phyloP scores from a whole-genome alignment of 30 jellyfish, hydroid and myxozoan species.

The Aurelia coerulea region DNA sequence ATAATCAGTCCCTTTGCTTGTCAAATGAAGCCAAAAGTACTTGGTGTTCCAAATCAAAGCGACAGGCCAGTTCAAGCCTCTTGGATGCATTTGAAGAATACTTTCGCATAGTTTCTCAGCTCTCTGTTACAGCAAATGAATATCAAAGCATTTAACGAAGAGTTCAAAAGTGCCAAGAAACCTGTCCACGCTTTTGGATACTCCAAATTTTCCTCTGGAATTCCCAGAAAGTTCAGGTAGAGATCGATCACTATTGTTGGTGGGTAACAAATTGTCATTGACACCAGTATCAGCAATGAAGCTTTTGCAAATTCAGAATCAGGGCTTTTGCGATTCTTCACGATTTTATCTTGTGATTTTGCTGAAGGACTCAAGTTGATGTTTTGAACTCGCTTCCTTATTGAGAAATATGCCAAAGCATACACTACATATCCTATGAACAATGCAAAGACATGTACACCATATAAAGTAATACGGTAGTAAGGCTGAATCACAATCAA shows the following conservation, averaged over 20 bases:
- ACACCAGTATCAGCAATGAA: not conserved
- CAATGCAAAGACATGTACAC: not conserved
- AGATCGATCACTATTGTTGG: not conserved
- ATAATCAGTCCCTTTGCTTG: too few relatives aligned
- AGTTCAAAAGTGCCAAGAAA: not conserved
- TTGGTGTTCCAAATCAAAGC: too few relatives aligned
- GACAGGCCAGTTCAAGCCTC: too few relatives aligned
- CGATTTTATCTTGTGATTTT: not conserved
- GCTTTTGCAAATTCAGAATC: not conserved
- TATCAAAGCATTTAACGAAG: conserved; percentile 12
- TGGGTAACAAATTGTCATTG: not conserved
- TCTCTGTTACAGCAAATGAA: conserved; percentile 7
- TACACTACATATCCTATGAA: not conserved
- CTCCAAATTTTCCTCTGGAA: not conserved
- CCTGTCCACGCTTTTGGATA: not conserved
- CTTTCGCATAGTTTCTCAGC: not conserved
- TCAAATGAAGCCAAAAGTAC: too few relatives aligned
- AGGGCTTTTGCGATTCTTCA: not conserved
- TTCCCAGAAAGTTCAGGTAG: not conserved
- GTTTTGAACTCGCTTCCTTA: too few relatives aligned
- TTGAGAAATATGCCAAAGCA: not conserved
- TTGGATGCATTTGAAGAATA: not conserved
- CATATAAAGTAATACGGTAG: not conserved
- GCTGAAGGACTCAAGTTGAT: too few relatives aligned
- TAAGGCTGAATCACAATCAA: not conserved